These are phyloP conservation scores for Ceratosolen fusciceps DNA, from an alignment of 1,140 invertebrate genomes.

Conservation along the genomic window DNA sequence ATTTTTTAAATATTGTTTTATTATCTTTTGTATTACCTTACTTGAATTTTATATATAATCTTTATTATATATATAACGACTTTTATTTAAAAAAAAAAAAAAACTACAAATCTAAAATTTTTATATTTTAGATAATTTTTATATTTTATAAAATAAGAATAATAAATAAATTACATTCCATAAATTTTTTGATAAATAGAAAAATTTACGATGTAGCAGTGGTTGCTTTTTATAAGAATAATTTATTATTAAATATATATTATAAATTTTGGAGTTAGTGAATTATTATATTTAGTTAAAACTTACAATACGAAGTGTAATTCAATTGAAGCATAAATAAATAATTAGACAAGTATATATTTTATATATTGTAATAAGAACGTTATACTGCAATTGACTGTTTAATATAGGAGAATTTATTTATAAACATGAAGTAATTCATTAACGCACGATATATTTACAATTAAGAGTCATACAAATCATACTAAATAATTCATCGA, in stretches of 20 bases:
- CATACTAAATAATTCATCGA: slow-evolving; percentile 47
- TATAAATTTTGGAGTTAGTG: slow-evolving; percentile 23
- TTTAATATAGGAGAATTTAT: slow-evolving; percentile 48
- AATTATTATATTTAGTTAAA: slow-evolving; percentile 35
- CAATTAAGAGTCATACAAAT: slow-evolving; percentile 50
- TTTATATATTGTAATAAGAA: slow-evolving; percentile 31
- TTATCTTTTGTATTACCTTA: slow-evolving; percentile 1
- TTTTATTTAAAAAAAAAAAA: slow-evolving; percentile 11
- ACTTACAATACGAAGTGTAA: not conserved
- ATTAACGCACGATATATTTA: slow-evolving; percentile 50
- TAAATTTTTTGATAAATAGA: slow-evolving; percentile 11
- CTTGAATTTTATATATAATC: slow-evolving; percentile 18
- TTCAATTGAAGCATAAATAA: slow-evolving; percentile 39
- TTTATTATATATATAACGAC: not conserved
- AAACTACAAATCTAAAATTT: not conserved
- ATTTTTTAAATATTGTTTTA: too few relatives aligned
- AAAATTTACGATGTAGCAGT: slow-evolving; percentile 26
- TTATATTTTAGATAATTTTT: too few relatives aligned
- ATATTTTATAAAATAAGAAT: not conserved
- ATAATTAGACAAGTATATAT: slow-evolving; percentile 14
- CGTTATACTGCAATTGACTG: slow-evolving; percentile 40
- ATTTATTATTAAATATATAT: slow-evolving; percentile 42
- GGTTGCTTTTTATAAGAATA: slow-evolving; percentile 45
- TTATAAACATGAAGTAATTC: slow-evolving; percentile 51
- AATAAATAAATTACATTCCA: not conserved